Evolutionary conservation across 2,113 vertebrate genomes (phyloP).

Genomic region (Microcebus griseorufus): DNA sequence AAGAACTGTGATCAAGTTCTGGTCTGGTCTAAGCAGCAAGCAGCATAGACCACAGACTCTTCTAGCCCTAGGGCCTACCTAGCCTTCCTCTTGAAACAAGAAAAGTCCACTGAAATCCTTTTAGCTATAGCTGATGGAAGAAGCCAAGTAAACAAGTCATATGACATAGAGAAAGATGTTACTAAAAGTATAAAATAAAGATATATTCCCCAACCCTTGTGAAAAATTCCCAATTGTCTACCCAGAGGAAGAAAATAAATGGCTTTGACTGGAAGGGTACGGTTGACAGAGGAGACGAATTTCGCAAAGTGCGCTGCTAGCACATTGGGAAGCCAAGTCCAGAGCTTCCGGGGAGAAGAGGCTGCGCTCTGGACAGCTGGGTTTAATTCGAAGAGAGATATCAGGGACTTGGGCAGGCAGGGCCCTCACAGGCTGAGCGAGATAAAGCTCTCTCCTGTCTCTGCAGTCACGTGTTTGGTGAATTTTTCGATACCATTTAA

Average conservation of each 20-base stretch:
- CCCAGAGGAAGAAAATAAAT: background rate
- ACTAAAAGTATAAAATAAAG: background rate
- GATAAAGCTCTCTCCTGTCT: slow-evolving; percentile 38
- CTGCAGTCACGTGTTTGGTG: background rate
- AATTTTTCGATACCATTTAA: background rate
- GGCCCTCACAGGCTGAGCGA: background rate
- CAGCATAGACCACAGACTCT: too few species aligned
- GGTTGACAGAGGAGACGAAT: background rate
- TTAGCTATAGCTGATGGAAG: background rate
- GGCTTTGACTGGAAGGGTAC: background rate
- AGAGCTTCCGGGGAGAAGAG: background rate
- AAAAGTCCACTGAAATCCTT: background rate
- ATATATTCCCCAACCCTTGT: background rate
- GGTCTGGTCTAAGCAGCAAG: background rate
- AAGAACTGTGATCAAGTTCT: background rate
- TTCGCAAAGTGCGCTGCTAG: background rate
- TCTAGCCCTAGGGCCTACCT: too few species aligned
- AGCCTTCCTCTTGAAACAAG: background rate
- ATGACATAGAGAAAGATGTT: background rate
- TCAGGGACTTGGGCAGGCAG: background rate
- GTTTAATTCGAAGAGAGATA: slow-evolving; percentile 47
- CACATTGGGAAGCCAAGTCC: background rate
- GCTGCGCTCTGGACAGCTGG: slow-evolving; percentile 5
- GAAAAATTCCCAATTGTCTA: background rate
- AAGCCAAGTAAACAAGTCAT: background rate